Percentiles rank a stretch among this genome's conserved stretches.
These are phyloP conservation scores for Muntiacus reevesi DNA, from an alignment of 2,113 vertebrate genomes.

Conservation along the genomic window DNA sequence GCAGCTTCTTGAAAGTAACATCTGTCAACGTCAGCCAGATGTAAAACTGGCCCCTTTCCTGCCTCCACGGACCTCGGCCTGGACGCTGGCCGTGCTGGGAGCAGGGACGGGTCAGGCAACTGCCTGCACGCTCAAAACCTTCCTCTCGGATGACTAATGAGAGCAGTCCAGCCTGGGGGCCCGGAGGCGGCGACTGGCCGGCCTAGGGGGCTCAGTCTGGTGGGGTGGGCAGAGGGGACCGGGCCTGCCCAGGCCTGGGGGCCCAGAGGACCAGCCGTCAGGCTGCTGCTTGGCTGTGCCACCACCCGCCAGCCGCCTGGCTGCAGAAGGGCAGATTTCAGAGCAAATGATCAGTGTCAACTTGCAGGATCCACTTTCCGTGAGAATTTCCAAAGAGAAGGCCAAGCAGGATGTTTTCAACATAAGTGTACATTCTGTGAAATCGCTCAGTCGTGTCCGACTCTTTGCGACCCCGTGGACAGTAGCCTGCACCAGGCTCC, in stretches of 20 bases:
- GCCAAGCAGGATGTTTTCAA: fast-evolving
- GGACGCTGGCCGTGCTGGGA: neutral
- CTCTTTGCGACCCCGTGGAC: too few relatives aligned
- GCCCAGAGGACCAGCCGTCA: fast-evolving
- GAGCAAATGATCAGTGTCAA: fast-evolving
- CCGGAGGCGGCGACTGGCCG: fast-evolving
- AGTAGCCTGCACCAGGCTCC: too few relatives aligned
- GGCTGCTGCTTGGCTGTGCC: neutral
- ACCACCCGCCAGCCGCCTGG: fast-evolving
- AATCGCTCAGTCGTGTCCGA: too few relatives aligned
- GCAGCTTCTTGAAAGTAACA: neutral
- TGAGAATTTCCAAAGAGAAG: neutral
- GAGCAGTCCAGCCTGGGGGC: fast-evolving
- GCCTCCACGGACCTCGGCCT: fast-evolving
- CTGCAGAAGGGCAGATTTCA: neutral
- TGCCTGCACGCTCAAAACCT: fast-evolving
- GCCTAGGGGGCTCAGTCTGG: neutral
- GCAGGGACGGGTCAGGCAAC: fast-evolving
- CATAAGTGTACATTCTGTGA: neutral
- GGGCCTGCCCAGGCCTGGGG: neutral
- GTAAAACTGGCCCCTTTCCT: neutral
- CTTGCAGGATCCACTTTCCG: fast-evolving
- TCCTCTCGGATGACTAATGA: fast-evolving
- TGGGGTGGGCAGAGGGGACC: neutral
- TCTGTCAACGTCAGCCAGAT: fast-evolving